Percentiles rank a stretch among this genome's conserved stretches.
Evolutionary conservation across 2,797 vertebrate genomes (phyloP).

Genomic region (Halcyon chelicuti): DNA sequence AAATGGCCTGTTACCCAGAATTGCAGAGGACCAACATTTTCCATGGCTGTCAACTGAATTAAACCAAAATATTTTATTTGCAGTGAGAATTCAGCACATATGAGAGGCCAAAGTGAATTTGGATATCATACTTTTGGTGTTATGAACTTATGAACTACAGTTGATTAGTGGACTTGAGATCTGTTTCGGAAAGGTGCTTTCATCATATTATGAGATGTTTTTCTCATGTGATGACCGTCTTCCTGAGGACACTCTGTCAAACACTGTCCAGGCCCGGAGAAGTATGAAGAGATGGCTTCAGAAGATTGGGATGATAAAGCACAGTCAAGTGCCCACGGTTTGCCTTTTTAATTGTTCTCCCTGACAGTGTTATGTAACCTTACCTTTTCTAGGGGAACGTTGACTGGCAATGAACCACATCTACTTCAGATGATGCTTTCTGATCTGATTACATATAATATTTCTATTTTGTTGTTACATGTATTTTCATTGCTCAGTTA

Average conservation of each 20-base stretch:
- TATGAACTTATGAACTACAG: not conserved
- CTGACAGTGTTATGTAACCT: not conserved
- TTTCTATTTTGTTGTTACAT: not conserved
- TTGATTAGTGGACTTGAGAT: not conserved
- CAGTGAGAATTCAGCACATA: not conserved
- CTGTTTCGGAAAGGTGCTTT: not conserved
- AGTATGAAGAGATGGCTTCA: not conserved
- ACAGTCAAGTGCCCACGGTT: not conserved
- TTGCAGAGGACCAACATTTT: not conserved
- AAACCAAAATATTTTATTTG: not conserved
- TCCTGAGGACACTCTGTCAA: not conserved
- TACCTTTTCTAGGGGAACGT: not conserved
- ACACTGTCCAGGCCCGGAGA: not conserved
- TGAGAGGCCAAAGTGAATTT: not conserved
- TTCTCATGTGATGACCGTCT: not conserved
- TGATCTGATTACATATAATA: not conserved
- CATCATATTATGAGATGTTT: not conserved
- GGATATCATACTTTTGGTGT: not conserved
- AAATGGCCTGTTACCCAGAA: not conserved
- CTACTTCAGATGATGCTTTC: not conserved
- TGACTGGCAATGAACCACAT: not conserved
- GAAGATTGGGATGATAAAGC: not conserved
- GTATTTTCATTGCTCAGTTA: not conserved
- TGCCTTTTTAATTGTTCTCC: not conserved
- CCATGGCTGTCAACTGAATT: not conserved